Evolutionary conservation across 2,888 invertebrate genomes (phyloP), one percentile per base, ranked within the genome.

Genomic region (Meiosimyza platycephala): DNA sequence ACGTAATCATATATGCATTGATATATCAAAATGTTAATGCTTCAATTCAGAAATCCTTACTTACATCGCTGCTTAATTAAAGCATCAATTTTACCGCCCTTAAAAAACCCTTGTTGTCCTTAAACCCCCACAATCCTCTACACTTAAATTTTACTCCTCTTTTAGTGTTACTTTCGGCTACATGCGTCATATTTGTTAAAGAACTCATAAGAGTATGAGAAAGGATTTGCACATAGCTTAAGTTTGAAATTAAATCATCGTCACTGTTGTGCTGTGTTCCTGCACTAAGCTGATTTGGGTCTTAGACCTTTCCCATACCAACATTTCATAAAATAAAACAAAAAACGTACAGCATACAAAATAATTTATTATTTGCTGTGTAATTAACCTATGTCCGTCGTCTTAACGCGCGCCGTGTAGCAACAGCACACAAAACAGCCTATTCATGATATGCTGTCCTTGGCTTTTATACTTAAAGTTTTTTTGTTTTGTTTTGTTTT

Each of bases 291-390:
- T 47, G 47, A 47, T 55, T 64, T 59, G 22, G 59, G 22, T 15
- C 15, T 16, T 4, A 64, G 9, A 16, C n/a, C 64, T 18, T 16
- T 28, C 64, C 6, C 50, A 18, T 22, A 13, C 64, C 15, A n/a
- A 64, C 3, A 16, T 28, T 60, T 4, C 11, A 40, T 16, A 47
- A n/a, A 6, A 47, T 15, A 47, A 15, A 40, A 5, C 6, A 40
- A 47, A 16, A 16, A 2, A 33, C 3, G 1, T 22, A 28, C 22
- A 28, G 54, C 68, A 59, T 22, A 54, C n/a, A 59, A 73, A 74
- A 78, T 78, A 82, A 83, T 80, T 83, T 81, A 84, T 80, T 81
- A 75, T 79, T 77, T 82, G 78, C 80, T 76, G 78, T 78, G 78
- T 82, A 83, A 81, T 83, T 82, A 82, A 82, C 81, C 78, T 76